A percentile compares a stretch with the other conserved stretches of the same genome.
These are phyloP conservation scores for Steinernema feltiae DNA, from an alignment of 1,140 invertebrate species.

Conservation along the genomic window DNA sequence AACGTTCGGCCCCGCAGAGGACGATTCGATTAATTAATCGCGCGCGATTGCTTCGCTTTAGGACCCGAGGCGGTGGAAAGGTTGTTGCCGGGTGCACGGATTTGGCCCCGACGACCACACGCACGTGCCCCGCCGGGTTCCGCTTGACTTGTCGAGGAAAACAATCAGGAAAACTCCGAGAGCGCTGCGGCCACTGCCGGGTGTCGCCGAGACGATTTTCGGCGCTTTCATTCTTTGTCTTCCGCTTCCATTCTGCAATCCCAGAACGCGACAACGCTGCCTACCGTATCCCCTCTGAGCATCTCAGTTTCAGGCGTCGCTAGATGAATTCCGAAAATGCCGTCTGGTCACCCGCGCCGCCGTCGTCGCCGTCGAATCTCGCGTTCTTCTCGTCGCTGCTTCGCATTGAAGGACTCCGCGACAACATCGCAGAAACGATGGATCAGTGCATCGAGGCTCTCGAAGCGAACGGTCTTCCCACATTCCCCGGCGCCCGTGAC, in stretches of 20 bases:
- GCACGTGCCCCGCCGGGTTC: no score
- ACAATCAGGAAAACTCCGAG: background rate
- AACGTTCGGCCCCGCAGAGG: no score
- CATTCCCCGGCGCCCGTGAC: slow-evolving; percentile 21
- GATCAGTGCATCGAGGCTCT: slow-evolving; percentile 17
- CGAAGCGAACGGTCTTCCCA: slow-evolving; percentile 9
- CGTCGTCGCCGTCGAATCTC: slow-evolving; percentile 3
- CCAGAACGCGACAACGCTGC: no score
- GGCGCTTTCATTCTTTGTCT: background rate
- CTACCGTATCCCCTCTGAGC: background rate
- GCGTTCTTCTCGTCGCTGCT: background rate
- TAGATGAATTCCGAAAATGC: slow-evolving; percentile 10
- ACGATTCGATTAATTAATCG: background rate
- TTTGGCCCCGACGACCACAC: no score
- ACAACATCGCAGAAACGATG: slow-evolving; percentile 20
- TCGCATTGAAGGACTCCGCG: slow-evolving; percentile 6
- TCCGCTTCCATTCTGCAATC: no score
- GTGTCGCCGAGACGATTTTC: no score
- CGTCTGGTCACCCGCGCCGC: background rate
- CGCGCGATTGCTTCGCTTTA: no score
- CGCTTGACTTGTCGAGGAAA: background rate
- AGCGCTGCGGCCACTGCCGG: no score
- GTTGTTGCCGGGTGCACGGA: no score
- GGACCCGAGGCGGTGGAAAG: no score
- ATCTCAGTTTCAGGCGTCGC: background rate